Evolutionary conservation across 1,140 invertebrate genomes (phyloP).

Genomic region (Orchestia grillus): DNA sequence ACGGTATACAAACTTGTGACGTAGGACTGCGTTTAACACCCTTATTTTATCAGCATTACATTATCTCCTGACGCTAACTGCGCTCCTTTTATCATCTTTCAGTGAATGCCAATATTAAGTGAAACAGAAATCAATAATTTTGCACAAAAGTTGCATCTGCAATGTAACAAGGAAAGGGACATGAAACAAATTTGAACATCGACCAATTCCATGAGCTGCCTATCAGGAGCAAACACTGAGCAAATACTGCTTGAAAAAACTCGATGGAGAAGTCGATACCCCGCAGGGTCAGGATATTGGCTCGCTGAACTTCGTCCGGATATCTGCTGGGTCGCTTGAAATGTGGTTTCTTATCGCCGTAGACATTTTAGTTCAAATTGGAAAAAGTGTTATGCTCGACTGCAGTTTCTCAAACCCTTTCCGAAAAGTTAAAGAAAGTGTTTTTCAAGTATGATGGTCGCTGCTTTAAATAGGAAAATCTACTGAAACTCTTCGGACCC

Average conservation of each 20-base stretch:
- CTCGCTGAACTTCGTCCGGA: not conserved
- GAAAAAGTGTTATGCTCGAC: not conserved
- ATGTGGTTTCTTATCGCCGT: not conserved
- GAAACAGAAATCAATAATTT: not conserved
- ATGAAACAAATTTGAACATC: not conserved
- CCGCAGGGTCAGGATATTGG: not conserved
- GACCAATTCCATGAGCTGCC: not conserved
- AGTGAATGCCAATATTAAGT: no score
- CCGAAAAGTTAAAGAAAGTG: not conserved
- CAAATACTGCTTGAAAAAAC: not conserved
- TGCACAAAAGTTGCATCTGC: not conserved
- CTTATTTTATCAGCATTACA: no score
- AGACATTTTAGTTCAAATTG: not conserved
- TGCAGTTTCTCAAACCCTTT: not conserved
- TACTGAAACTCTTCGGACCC: no score
- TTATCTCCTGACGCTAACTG: no score
- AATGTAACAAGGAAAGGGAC: not conserved
- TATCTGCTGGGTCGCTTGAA: not conserved
- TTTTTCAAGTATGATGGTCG: not conserved
- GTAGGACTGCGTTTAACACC: no score
- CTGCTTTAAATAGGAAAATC: no score
- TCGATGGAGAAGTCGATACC: not conserved
- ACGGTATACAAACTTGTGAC: no score
- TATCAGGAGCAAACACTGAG: not conserved
- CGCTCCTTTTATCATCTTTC: no score